phyloP scores from a whole-genome alignment of 1,140 invertebrate species.

The Hyphantria cunea region DNA sequence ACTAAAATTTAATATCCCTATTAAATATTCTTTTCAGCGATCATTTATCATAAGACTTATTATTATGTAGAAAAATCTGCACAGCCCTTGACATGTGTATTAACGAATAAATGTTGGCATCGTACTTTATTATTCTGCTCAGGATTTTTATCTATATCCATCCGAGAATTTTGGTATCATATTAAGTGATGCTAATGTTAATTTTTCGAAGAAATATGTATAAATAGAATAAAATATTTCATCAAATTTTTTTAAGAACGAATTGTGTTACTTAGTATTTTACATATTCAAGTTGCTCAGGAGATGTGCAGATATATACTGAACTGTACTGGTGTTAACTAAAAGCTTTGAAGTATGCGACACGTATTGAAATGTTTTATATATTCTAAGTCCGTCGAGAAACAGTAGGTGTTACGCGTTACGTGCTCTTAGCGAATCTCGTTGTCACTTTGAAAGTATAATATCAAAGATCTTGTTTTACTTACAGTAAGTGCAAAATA shows the following conservation, averaged over 20 bases:
- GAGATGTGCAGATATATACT: constrained; percentile 9
- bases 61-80: constrained; percentile 23
- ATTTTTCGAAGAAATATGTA: too few species aligned
- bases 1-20: not conserved
- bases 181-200: too few species aligned
- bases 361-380: constrained; percentile 24
- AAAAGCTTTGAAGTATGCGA: constrained; percentile 28
- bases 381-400: constrained; percentile 20
- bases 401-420: constrained; percentile 17
- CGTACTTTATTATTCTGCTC: constrained; percentile 16
- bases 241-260: constrained; percentile 10
- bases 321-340: constrained; percentile 4
- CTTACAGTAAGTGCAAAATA: constrained; percentile 1
- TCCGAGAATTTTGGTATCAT: too few species aligned
- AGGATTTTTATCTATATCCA: too few species aligned
- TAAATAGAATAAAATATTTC: constrained; percentile 2
- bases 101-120: constrained; percentile 20
- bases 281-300: constrained; percentile 32
- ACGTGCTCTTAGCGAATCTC: constrained; percentile 12
- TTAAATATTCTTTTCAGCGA: not conserved
- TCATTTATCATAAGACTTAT: constrained; percentile 29
- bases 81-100: constrained; percentile 19
- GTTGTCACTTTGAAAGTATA: constrained; percentile 21
- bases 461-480: constrained; percentile 18
- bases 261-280: constrained; percentile 17